A percentile compares a stretch with the other conserved stretches of the same genome.
phyloP scores from a whole-genome alignment of 2,797 vertebrate genomes.

The Malacoraja senta region DNA sequence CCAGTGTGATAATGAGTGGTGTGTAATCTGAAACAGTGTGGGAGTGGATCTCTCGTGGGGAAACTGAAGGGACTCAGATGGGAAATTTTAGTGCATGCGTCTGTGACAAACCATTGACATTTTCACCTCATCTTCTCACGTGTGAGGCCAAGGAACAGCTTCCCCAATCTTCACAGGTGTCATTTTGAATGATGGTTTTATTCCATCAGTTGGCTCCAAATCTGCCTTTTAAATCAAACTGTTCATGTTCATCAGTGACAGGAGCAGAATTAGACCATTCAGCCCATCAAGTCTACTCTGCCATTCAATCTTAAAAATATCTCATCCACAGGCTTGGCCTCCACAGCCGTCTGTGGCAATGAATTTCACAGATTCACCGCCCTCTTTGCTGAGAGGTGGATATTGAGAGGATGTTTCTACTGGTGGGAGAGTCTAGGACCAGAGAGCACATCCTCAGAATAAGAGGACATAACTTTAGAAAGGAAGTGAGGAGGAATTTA shows the following conservation, averaged over 20 bases:
- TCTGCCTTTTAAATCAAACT: neutral
- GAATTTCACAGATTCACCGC: too few species aligned
- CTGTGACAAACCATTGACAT: neutral
- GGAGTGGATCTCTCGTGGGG: neutral
- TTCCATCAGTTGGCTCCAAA: neutral
- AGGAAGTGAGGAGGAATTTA: too few species aligned
- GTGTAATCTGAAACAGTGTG: neutral
- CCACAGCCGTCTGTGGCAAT: too few species aligned
- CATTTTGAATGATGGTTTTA: neutral
- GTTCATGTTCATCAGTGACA: neutral
- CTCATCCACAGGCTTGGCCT: too few species aligned
- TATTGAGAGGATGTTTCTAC: too few species aligned
- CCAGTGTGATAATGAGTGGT: neutral
- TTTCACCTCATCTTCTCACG: neutral
- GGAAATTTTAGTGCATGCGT: neutral
- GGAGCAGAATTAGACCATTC: too few species aligned
- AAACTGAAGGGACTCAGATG: neutral
- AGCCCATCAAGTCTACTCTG: too few species aligned
- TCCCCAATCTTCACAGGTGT: neutral
- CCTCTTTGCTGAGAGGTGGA: too few species aligned
- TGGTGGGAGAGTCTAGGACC: too few species aligned
- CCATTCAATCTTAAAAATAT: too few species aligned
- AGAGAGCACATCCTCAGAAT: too few species aligned
- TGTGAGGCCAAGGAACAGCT: neutral
- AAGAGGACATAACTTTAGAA: too few species aligned